phyloP scores from a whole-genome alignment of 2,888 invertebrate genomes.

The Epirrita christyi region DNA sequence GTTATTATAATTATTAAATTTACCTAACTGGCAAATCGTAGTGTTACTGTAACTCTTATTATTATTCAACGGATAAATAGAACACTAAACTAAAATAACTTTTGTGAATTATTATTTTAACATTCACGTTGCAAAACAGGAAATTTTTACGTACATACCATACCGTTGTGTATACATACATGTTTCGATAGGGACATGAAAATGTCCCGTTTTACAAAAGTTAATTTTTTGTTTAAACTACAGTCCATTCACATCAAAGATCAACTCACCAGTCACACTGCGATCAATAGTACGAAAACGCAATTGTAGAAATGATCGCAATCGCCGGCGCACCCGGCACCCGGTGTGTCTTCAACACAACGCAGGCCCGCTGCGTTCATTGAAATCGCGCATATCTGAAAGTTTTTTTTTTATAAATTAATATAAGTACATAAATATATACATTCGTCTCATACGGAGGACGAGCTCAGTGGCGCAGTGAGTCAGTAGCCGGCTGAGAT shows the following conservation, averaged over 20 bases:
- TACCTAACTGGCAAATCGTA: slow-evolving; percentile 9
- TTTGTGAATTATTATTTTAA: too few relatives aligned
- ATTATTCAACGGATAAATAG: slow-evolving; percentile 15
- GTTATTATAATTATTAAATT: slow-evolving; percentile 2
- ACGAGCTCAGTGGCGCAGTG: too few relatives aligned
- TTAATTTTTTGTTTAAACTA: slow-evolving; percentile 3
- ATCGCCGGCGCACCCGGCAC: not conserved
- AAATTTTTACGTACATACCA: too few relatives aligned
- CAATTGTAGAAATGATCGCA: slow-evolving; percentile 9
- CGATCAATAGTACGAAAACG: slow-evolving; percentile 8
- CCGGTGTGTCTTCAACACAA: slow-evolving; percentile 43
- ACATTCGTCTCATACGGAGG: too few relatives aligned
- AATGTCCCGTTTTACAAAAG: too few relatives aligned
- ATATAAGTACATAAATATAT: not conserved
- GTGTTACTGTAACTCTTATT: slow-evolving; percentile 17
- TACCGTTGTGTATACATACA: too few relatives aligned
- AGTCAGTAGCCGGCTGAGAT: too few relatives aligned
- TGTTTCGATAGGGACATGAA: too few relatives aligned
- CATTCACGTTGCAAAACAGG: too few relatives aligned
- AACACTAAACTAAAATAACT: not conserved
- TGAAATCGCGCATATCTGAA: slow-evolving; percentile 80
- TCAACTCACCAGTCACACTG: slow-evolving; percentile 20
- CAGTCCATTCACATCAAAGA: slow-evolving; percentile 16
- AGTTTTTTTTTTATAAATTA: slow-evolving; percentile 12
- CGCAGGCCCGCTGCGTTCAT: slow-evolving; percentile 56